Evolutionary conservation across 2,888 invertebrate genomes (phyloP).

Genomic region (Acleris literana): DNA sequence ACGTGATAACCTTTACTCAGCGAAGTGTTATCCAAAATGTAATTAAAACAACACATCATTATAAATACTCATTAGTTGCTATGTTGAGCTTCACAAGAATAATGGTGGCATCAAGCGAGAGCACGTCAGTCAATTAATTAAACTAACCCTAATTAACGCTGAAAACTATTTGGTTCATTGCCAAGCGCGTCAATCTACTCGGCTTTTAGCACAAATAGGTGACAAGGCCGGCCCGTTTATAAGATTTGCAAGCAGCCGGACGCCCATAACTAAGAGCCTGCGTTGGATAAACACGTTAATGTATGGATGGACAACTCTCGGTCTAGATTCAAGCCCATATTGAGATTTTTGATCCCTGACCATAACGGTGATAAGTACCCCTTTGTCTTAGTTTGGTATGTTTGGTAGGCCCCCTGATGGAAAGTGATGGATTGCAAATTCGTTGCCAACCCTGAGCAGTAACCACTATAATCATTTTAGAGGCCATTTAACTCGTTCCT

Average conservation of each 20-base stretch:
- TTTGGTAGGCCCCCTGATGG: no score
- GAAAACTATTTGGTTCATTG: constrained; percentile 44
- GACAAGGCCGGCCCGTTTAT: constrained; percentile 48
- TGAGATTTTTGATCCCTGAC: no score
- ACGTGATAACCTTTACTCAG: neutral
- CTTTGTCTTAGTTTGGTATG: no score
- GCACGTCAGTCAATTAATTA: constrained; percentile 35
- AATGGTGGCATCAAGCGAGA: constrained; percentile 18
- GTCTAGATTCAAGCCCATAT: no score
- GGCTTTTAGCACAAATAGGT: constrained; percentile 45
- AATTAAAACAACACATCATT: neutral
- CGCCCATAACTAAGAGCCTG: constrained; percentile 4
- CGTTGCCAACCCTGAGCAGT: no score
- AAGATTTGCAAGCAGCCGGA: constrained; percentile 36
- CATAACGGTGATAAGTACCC: no score
- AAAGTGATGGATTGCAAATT: no score
- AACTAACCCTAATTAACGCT: constrained; percentile 36
- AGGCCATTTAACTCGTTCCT: no score
- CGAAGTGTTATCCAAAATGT: neutral
- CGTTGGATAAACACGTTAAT: neutral
- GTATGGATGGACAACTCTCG: no score
- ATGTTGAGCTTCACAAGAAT: constrained; percentile 8
- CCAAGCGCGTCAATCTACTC: constrained; percentile 46
- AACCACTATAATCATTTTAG: no score
- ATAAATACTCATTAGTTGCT: constrained; percentile 7